These are phyloP conservation scores for Deilephila porcellus DNA, from an alignment of 2,888 invertebrate genomes.

Conservation along the genomic window DNA sequence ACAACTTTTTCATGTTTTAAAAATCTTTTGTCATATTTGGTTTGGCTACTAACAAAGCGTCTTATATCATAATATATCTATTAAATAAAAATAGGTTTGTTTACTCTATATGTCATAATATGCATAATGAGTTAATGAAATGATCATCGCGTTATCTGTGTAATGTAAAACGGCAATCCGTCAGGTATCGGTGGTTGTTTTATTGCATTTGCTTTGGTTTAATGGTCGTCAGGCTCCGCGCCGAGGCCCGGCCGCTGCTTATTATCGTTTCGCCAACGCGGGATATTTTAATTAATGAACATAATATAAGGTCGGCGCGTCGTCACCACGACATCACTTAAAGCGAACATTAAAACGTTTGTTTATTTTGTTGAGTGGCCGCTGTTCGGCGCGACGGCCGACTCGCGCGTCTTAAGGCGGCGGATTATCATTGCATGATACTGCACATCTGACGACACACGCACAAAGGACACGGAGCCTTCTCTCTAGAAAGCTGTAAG, in stretches of 20 bases:
- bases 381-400: neutral
- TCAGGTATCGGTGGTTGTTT: slow-evolving; percentile 1
- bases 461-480: neutral
- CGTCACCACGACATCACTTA: slow-evolving; percentile 16
- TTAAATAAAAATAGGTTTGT: neutral
- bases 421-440: slow-evolving; percentile 3
- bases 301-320: slow-evolving; percentile 14
- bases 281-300: slow-evolving; percentile 21
- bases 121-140: neutral
- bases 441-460: neutral
- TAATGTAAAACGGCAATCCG: slow-evolving; percentile 2
- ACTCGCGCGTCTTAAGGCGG: neutral
- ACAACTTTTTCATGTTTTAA: too few relatives aligned
- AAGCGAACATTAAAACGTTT: slow-evolving; percentile 19
- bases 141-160: neutral
- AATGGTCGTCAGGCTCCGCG: neutral
- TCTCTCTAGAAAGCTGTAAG: neutral
- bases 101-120: neutral
- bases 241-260: neutral
- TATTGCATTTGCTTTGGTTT: slow-evolving; percentile 14
- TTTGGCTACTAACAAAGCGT: too few relatives aligned
- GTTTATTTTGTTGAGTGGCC: slow-evolving; percentile 15
- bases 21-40: too few relatives aligned
- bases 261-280: slow-evolving; percentile 42
- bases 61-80: too few relatives aligned